Conservation (phyloP, 2,113 vertebrate species). For the Lates calcarifer region DNA sequence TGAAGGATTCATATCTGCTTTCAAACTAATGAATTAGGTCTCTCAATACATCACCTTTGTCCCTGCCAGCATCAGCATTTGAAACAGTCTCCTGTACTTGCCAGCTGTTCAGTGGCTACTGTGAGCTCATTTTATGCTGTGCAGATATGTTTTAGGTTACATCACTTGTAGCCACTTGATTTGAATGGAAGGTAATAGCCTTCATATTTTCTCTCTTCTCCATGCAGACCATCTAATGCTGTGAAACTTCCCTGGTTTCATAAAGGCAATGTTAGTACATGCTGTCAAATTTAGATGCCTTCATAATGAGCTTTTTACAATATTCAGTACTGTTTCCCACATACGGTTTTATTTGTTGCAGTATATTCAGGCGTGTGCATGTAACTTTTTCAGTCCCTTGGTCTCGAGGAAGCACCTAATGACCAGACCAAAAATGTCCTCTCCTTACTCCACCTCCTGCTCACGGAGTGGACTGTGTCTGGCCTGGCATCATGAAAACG, state of each 20-base stretch:
- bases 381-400: too few species aligned
- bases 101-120: not conserved
- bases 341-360: too few species aligned
- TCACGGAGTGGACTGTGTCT: too few species aligned
- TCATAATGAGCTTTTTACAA: too few species aligned
- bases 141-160: too few species aligned
- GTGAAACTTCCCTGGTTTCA: not conserved
- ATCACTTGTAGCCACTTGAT: not conserved
- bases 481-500: too few species aligned
- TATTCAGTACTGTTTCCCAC: too few species aligned
- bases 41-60: not conserved
- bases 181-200: not conserved
- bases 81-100: not conserved
- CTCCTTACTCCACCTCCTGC: too few species aligned
- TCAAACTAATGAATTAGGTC: not conserved
- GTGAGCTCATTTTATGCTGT: not conserved
- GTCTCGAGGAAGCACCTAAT: too few species aligned
- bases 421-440: too few species aligned
- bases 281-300: too few species aligned
- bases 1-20: not conserved
- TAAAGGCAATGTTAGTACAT: not conserved
- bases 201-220: not conserved
- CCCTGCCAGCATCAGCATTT: not conserved
- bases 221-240: not conserved
- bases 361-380: too few species aligned